Evolutionary conservation across 1,140 invertebrate species (phyloP).

Genomic region (Ceratina calcarata): DNA sequence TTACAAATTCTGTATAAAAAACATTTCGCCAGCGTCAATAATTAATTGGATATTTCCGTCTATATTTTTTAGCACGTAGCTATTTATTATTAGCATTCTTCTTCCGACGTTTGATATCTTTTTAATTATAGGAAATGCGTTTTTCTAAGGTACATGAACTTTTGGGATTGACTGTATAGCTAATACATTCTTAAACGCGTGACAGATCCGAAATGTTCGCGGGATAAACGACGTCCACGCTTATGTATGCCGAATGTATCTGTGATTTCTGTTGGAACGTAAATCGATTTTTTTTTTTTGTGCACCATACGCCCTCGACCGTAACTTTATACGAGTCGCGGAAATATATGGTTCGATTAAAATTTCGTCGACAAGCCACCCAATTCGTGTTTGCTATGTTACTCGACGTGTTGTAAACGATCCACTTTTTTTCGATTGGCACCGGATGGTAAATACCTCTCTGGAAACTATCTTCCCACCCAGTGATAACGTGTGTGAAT

Average conservation of each 20-base stretch:
- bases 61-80: too few relatives aligned
- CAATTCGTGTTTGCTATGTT: slow-evolving; percentile 12
- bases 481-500: slow-evolving; percentile 1
- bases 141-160: too few relatives aligned
- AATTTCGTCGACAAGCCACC: slow-evolving; percentile 14
- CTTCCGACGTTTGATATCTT: too few relatives aligned
- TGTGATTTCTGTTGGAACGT: neutral
- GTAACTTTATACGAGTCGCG: neutral
- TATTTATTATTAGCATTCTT: too few relatives aligned
- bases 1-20: too few relatives aligned
- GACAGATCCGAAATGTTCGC: slow-evolving; percentile 28
- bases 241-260: neutral
- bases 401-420: neutral
- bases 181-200: too few relatives aligned
- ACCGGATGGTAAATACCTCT: neutral
- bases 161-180: too few relatives aligned
- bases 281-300: neutral
- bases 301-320: neutral
- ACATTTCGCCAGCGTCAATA: too few relatives aligned
- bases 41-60: too few relatives aligned
- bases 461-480: neutral
- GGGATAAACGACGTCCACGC: slow-evolving; percentile 7
- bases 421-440: neutral
- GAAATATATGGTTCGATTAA: slow-evolving; percentile 1
- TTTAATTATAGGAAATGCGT: too few relatives aligned